Base-by-base conservation (phyloP, 2,797 vertebrate genomes). In the Emys orbicularis region DNA sequence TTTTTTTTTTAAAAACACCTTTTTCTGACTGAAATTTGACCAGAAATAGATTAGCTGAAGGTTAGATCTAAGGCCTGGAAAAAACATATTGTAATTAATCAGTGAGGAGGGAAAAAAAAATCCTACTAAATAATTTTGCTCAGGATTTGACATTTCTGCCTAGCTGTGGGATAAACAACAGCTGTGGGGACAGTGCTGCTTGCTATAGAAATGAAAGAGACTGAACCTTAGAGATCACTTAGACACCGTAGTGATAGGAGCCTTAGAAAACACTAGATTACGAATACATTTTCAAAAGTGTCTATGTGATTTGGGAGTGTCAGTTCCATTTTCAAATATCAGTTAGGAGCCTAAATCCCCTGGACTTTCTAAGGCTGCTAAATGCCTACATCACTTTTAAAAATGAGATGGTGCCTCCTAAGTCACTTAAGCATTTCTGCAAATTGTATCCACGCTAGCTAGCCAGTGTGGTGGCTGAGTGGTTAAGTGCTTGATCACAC, bases 51-150 rank as follows among this genome's bases (percentile, higher is more conserved):
- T 77, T 77, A 81, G 72, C 47, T 92, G 83, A 86, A 91, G 88
- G 92, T 88, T 91, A 85, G 12, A 25, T 16, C 89, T 89, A 56
- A 81, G 91, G 74, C 23, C 72, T 84, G 81, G 86, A 83, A 34
- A 83, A 41, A 80, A 16, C 77, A 34, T 49, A 11, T 83, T 88
- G 88, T 86, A 85, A 92, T 92, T 79, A 93, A 90, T 44, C 8
- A 18, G 9, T 15, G 79, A 52, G 47, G 44, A 47, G 74, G 27
- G 7, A 61, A n/a, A 56, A 84, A 84, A 44, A 59, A 92, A 91
- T 0, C 34, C 12, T 3, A 77, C 74, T 9, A 49, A 19, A 3
- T 34, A 15, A 29, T 8, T 81, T 50, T 61, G 19, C 61, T 79
- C 8, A 41, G 95, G 61, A 49, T 52, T 47, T 18, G 47, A 16